A percentile compares a stretch with the other conserved stretches of the same genome.
These are phyloP conservation scores for Electrona antarctica DNA, from an alignment of 2,113 vertebrate species.

Conservation along the genomic window DNA sequence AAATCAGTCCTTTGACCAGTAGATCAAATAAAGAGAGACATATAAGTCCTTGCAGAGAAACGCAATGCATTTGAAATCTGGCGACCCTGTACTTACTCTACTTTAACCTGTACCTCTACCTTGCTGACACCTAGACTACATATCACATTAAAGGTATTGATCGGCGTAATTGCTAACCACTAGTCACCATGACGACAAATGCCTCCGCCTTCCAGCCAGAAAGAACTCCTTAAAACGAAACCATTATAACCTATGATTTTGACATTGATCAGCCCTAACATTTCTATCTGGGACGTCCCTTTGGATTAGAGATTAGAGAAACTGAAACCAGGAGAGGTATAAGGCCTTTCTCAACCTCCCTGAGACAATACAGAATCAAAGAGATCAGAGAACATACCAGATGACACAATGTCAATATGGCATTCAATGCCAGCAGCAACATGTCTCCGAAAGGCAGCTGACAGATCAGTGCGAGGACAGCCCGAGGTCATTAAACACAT, in stretches of 20 bases:
- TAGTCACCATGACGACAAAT: conserved; percentile 6
- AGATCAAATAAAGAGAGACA: no score
- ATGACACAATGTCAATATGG: conserved; percentile 22
- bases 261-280: conserved; percentile 22
- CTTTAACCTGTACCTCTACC: background rate
- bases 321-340: background rate
- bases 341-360: conserved; percentile 4
- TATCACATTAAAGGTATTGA: conserved; percentile 7
- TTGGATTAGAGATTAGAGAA: conserved; percentile 18
- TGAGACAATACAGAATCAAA: conserved; percentile 7
- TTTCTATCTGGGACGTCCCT: conserved; percentile 12
- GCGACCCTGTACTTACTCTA: no score
- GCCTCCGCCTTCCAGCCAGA: background rate
- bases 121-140: background rate
- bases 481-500: conserved; percentile 23
- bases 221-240: conserved; percentile 11
- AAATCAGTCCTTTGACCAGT: no score
- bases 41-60: no score
- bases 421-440: conserved; percentile 12
- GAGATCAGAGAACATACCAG: conserved; percentile 20
- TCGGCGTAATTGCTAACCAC: conserved; percentile 12
- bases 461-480: conserved; percentile 16
- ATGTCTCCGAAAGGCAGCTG: no score
- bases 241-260: conserved; percentile 1
- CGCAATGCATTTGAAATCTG: no score